Percentiles rank a stretch among this genome's conserved stretches.
These are phyloP conservation scores for Halictus ligatus DNA, from an alignment of 2,888 invertebrate genomes.

Conservation along the genomic window DNA sequence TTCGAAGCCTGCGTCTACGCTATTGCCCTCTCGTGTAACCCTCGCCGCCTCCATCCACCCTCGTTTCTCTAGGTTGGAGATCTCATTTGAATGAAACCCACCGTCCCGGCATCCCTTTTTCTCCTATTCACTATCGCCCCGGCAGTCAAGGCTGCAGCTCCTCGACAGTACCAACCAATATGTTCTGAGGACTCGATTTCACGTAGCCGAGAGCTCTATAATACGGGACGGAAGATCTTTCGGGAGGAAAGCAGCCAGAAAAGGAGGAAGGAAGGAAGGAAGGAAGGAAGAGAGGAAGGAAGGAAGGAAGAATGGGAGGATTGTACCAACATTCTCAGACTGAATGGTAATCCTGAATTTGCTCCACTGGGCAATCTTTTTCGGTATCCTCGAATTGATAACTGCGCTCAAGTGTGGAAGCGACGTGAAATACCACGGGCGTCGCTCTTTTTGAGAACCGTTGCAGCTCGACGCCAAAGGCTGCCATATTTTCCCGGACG, in stretches of 20 bases:
- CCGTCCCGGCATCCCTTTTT: conserved; percentile 64
- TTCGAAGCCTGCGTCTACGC: conserved; percentile 40
- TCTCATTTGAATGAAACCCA: conserved; percentile 81
- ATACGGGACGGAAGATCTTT: conserved; percentile 47
- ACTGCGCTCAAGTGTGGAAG: conserved; percentile 67
- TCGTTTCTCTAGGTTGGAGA: conserved; percentile 63
- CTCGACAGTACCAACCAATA: conserved; percentile 71
- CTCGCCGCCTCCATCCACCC: conserved; percentile 22
- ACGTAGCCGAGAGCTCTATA: conserved; percentile 61
- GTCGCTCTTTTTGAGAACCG: background rate
- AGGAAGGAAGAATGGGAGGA: conserved; percentile 61
- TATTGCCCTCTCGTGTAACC: conserved; percentile 50
- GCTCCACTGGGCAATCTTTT: conserved; percentile 72
- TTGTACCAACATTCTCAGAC: conserved; percentile 63
- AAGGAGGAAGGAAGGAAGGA: conserved; percentile 16
- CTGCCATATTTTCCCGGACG: background rate
- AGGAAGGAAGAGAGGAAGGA: conserved; percentile 59
- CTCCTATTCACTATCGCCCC: conserved; percentile 62
- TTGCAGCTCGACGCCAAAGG: background rate
- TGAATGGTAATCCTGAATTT: conserved; percentile 76
- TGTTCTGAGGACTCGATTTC: conserved; percentile 74
- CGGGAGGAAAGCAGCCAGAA: conserved; percentile 56
- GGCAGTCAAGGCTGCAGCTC: conserved; percentile 54
- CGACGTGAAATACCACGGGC: conserved; percentile 66
- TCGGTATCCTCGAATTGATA: conserved; percentile 53